Evolutionary conservation across 1,140 invertebrate species (phyloP), one percentile per base, ranked within the genome.

Genomic region (Drosophila trapezifrons): DNA sequence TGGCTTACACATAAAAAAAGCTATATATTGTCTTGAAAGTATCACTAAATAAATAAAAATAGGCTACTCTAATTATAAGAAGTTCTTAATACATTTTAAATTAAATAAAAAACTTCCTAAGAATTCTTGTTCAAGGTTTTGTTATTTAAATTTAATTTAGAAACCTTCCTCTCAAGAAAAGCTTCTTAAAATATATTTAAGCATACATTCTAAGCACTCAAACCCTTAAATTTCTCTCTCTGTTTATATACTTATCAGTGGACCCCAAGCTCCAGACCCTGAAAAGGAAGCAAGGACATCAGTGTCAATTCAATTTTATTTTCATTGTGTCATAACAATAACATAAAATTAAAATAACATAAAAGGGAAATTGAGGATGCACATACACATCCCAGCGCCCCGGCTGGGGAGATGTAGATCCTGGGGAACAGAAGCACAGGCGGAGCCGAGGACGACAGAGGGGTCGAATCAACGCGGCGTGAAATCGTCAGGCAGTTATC

Each of bases 311-410:
- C 85, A 91, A 91, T 90, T 91, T 91, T 90, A 91, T 91, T 91
- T 87, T 91, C 86, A 91, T 91, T 91, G 90, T 91, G 83, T 91
- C 90, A 90, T 91, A 91, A 91, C 90, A 91, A 91, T 91, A 91
- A 91, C 90, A 91, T 91, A 91, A 91, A 91, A 91, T 91, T 91
- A 91, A 91, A 91, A 91, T 91, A 91, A 91, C 90, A 91, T 91
- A 90, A 91, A 91, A 91, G 79, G 90, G 90, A 91, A 91, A 90
- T 91, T 91, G 79, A 91, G 80, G 80, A 86, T 89, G 85, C 77
- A 75, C 56, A 71, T 43, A 79, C 40, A 75, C 17, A 55, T 37
- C 29, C 51, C 51, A n/a, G n/a, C 22, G 7, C 12, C 1, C 1
- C 9, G 3, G 10, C 12, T n/a, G 18, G 35, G 46, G 47, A 10